Base-by-base conservation (phyloP, 2,797 vertebrate genomes). In the Melanotaenia trifasciata region DNA sequence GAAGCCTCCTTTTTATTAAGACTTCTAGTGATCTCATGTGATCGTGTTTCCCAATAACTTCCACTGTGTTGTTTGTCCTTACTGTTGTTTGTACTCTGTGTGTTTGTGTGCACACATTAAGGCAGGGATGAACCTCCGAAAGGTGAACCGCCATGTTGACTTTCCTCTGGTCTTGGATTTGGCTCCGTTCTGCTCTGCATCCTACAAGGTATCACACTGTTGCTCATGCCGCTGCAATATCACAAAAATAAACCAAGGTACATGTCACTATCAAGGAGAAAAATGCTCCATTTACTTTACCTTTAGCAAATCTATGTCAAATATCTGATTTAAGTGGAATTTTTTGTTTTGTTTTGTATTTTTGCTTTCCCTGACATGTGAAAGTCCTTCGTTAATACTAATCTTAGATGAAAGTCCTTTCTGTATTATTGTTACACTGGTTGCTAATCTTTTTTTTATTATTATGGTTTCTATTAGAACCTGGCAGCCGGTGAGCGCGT, bases 71-170 rank as follows among this genome's bases (percentile, higher is more conserved):
- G n/a, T 4, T 74, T 47, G 18, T 8, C 30, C 32, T 30, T 20
- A 50, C 28, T 77, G 38, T 57, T 47, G 24, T 59, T 51, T 30
- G 9, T 10, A n/a, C n/a, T 18, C 1, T 1, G 0, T 81, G 35
- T 80, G 26, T n/a, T 18, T 22, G 22, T 38, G 24, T 38, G 10
- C 9, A 2, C 20, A 5, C 79, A 58, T 81, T 12, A 87, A 99
- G 98, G 96, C 97, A 86, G 98, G 98, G 71, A 95, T 98, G 95
- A 98, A 95, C 90, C 93, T 99, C 73, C 94, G 97, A 58, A 99
- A 99, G 87, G 97, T 99, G 50, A 99, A 98, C 79, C 96, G 97
- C 61, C 98, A 99, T 24, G 98, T 99, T 69, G 97, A 99, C 90
- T 99, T 99, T 72, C 97, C 98, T 16, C 87, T 98, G 45, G 76